Conservation (phyloP, 2,888 invertebrate genomes). For the Hirtodrosophila confusa region DNA sequence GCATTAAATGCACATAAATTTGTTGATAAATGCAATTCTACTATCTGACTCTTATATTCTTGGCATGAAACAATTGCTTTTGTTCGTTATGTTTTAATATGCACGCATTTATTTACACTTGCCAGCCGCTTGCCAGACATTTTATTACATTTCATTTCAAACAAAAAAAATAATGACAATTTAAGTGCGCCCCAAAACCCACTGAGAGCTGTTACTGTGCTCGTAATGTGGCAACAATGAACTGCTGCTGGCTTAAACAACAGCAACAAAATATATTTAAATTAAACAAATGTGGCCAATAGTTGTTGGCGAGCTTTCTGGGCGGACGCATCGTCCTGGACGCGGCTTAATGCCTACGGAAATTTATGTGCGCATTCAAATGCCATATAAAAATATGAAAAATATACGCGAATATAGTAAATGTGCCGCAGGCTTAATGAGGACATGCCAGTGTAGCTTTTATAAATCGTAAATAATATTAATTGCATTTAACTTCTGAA, state of each 20-base stretch:
- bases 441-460: slow-evolving; percentile 23
- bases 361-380: slow-evolving; percentile 50
- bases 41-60: not conserved
- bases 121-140: slow-evolving; percentile 26
- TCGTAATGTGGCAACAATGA: slow-evolving; percentile 64
- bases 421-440: slow-evolving; percentile 21
- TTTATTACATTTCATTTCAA: slow-evolving; percentile 62
- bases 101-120: slow-evolving; percentile 34
- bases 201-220: slow-evolving; percentile 37
- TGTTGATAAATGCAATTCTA: slow-evolving; percentile 49
- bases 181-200: slow-evolving; percentile 52
- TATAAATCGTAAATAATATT: slow-evolving; percentile 59
- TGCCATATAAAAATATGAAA: slow-evolving; percentile 33
- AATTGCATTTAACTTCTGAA: slow-evolving; percentile 62
- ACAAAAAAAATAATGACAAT: slow-evolving; percentile 67
- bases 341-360: slow-evolving; percentile 35
- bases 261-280: not conserved
- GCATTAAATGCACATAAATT: slow-evolving; percentile 67
- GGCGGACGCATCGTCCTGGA: slow-evolving; percentile 25
- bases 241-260: slow-evolving; percentile 59
- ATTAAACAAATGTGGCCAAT: slow-evolving; percentile 41
- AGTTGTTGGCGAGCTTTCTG: slow-evolving; percentile 34
- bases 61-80: slow-evolving; percentile 44
- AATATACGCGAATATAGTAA: slow-evolving; percentile 25
- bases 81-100: slow-evolving; percentile 56